Conservation (phyloP, 2,888 invertebrate species). For the Coelopa pilipes region DNA sequence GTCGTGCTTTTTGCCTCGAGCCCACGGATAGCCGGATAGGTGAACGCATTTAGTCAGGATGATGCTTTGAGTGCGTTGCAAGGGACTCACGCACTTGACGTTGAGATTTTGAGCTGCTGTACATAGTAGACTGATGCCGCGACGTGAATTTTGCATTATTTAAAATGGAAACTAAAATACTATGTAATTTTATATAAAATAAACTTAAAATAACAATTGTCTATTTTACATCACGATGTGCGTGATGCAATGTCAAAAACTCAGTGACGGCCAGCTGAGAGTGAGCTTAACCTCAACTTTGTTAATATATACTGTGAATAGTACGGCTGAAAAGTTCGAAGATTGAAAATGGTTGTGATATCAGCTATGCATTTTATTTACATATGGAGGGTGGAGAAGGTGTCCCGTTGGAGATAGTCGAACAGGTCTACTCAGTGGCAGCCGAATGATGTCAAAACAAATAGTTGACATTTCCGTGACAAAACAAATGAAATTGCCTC, state of each 20-base stretch:
- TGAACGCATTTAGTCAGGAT: conserved; percentile 47
- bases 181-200: conserved; percentile 8
- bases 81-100: conserved; percentile 40
- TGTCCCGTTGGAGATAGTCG: too few species aligned
- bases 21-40: conserved; percentile 43
- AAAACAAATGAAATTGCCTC: conserved; percentile 41
- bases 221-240: conserved; percentile 36
- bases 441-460: conserved; percentile 43
- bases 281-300: conserved; percentile 43
- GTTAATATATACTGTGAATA: conserved; percentile 31
- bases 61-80: conserved; percentile 27
- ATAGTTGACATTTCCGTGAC: conserved; percentile 35
- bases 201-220: conserved; percentile 15
- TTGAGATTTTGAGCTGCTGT: conserved; percentile 49
- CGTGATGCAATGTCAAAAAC: conserved; percentile 48
- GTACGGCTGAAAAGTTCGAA: neutral
- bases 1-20: conserved; percentile 66
- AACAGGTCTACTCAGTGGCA: conserved; percentile 8
- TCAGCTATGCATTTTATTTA: too few species aligned
- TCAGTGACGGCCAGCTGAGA: conserved; percentile 38
- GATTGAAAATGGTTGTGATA: too few species aligned
- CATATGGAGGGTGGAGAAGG: too few species aligned
- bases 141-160: conserved; percentile 59
- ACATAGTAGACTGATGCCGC: conserved; percentile 54
- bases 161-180: neutral